Percentiles rank a stretch among this genome's conserved stretches.
phyloP scores from a whole-genome alignment of 2,797 vertebrate genomes.

The Coilia nasus region DNA sequence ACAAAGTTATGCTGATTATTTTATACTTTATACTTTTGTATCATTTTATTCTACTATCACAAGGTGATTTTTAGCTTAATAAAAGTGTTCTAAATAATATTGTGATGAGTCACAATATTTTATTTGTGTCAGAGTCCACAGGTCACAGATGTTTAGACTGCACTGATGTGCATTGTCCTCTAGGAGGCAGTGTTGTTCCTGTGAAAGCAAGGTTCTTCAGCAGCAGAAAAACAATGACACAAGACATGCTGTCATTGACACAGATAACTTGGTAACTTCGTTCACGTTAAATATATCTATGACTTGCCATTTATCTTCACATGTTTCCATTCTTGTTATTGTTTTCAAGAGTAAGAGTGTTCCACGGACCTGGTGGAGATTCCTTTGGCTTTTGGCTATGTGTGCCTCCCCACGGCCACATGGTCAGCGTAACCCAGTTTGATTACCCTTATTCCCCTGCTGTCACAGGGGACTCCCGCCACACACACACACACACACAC shows the following conservation, averaged over 20 bases:
- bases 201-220: not conserved
- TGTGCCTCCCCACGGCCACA: slow-evolving; percentile 52
- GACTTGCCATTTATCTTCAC: not conserved
- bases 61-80: not conserved
- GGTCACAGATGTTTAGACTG: not conserved
- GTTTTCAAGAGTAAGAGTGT: not conserved
- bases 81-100: not conserved
- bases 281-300: not conserved
- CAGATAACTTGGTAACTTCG: not conserved
- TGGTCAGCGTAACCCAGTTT: slow-evolving; percentile 54
- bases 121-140: not conserved
- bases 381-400: slow-evolving; percentile 15
- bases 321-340: not conserved
- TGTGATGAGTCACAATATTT: not conserved
- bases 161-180: not conserved
- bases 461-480: slow-evolving; percentile 43
- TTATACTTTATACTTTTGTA: not conserved
- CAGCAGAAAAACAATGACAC: not conserved
- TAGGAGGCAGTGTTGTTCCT: slow-evolving; percentile 8
- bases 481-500: slow-evolving; percentile 26
- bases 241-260: not conserved
- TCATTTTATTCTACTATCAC: not conserved
- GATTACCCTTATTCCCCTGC: slow-evolving; percentile 53
- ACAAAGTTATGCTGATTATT: not conserved
- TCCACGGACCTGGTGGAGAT: not conserved